These are phyloP conservation scores for Pecten maximus DNA, from an alignment of 2,888 invertebrate genomes.

Conservation along the genomic window DNA sequence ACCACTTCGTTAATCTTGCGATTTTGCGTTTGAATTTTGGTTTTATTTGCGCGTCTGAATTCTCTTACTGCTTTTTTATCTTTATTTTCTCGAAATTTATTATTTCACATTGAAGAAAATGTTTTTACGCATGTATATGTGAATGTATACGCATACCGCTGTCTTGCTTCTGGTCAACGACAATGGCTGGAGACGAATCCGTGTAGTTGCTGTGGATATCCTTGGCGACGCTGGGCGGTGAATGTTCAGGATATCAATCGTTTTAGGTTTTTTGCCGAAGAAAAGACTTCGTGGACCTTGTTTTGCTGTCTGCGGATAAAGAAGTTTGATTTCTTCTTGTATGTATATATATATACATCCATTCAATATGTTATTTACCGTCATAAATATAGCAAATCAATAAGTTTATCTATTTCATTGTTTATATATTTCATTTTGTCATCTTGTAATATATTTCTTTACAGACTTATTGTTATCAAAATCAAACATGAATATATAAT, in stretches of 20 bases:
- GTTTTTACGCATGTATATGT: too few species aligned
- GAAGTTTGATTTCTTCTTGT: background rate
- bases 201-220: background rate
- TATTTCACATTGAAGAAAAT: too few species aligned
- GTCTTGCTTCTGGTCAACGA: background rate
- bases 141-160: background rate
- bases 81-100: too few species aligned
- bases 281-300: constrained; percentile 14
- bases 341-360: background rate
- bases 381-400: too few species aligned
- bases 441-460: background rate
- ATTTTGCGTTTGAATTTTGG: too few species aligned
- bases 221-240: background rate
- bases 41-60: too few species aligned
- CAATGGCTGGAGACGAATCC: background rate
- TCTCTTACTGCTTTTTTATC: too few species aligned
- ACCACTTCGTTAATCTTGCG: too few species aligned
- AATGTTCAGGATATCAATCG: background rate
- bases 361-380: too few species aligned
- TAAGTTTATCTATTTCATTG: background rate
- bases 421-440: background rate
- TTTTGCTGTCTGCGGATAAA: background rate
- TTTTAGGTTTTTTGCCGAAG: background rate
- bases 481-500: too few species aligned
- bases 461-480: background rate